Evolutionary conservation across 1,140 invertebrate species (phyloP).

Genomic region (Wiebesia pumilae): DNA sequence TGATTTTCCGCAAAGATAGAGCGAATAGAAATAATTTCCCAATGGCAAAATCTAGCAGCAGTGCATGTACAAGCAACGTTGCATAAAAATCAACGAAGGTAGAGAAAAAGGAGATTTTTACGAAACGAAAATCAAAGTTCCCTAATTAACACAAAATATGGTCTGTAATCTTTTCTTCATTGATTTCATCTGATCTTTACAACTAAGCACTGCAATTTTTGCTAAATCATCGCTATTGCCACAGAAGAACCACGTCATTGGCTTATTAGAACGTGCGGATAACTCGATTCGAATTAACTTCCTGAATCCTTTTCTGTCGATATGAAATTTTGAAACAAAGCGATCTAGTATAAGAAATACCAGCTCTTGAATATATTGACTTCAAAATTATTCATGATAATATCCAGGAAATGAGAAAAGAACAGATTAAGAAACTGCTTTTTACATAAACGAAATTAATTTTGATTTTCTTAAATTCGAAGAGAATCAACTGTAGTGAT

Average conservation of each 20-base stretch:
- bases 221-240: conserved; percentile 16
- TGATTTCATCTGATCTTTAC: not conserved
- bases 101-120: not conserved
- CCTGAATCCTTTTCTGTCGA: not conserved
- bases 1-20: not conserved
- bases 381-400: not conserved
- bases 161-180: conserved; percentile 27
- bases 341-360: not conserved
- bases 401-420: too few relatives aligned
- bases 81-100: not conserved
- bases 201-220: not conserved
- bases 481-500: too few relatives aligned
- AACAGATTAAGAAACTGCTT: too few relatives aligned
- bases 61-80: not conserved
- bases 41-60: not conserved
- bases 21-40: not conserved
- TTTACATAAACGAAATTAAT: too few relatives aligned
- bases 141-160: not conserved
- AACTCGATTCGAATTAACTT: conserved; percentile 15
- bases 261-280: conserved; percentile 29
- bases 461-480: too few relatives aligned
- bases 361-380: not conserved
- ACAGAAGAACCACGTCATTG: conserved; percentile 28
- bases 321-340: conserved; percentile 39
- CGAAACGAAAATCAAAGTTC: not conserved